A percentile compares a stretch with the other conserved stretches of the same genome.
phyloP scores from a whole-genome alignment of 2,888 invertebrate species.

The Dryomyza anilis region DNA sequence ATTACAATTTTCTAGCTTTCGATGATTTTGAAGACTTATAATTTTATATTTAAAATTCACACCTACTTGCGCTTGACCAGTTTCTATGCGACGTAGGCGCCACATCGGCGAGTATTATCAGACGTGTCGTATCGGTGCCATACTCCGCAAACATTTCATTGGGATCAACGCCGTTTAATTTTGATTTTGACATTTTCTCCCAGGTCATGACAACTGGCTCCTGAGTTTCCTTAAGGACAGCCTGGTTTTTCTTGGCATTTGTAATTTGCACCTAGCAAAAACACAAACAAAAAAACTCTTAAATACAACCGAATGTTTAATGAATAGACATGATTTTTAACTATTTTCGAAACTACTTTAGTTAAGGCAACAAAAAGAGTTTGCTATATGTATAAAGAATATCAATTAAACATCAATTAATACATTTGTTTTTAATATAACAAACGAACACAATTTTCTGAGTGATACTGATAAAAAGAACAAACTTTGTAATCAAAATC shows the following conservation, averaged over 20 bases:
- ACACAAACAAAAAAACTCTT: not conserved
- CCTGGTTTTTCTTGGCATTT: constrained; percentile 68
- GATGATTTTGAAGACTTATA: not conserved
- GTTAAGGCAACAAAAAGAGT: too few species aligned
- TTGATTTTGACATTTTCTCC: constrained; percentile 99
- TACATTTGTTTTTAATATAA: too few species aligned
- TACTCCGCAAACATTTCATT: constrained; percentile 76
- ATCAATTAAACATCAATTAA: not conserved
- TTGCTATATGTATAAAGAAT: not conserved
- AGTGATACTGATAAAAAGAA: too few species aligned
- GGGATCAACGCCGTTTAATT: constrained; percentile 95
- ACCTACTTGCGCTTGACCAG: constrained; percentile 86
- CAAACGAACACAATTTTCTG: too few species aligned
- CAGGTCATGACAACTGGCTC: constrained; percentile 74
- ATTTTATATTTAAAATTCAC: not conserved
- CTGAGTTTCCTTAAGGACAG: constrained; percentile 68
- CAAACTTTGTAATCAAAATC: too few species aligned
- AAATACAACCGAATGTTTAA: too few species aligned
- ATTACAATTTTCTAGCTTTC: too few species aligned
- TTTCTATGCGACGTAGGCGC: constrained; percentile 87
- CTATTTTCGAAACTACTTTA: not conserved
- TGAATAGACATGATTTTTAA: too few species aligned
- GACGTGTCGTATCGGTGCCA: constrained; percentile 88
- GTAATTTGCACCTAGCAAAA: constrained; percentile 59
- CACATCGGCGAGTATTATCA: constrained; percentile 88